Percentiles rank a stretch among this genome's conserved stretches.
Evolutionary conservation across 2,113 vertebrate species (phyloP).

Genomic region (Ciconia maguari): DNA sequence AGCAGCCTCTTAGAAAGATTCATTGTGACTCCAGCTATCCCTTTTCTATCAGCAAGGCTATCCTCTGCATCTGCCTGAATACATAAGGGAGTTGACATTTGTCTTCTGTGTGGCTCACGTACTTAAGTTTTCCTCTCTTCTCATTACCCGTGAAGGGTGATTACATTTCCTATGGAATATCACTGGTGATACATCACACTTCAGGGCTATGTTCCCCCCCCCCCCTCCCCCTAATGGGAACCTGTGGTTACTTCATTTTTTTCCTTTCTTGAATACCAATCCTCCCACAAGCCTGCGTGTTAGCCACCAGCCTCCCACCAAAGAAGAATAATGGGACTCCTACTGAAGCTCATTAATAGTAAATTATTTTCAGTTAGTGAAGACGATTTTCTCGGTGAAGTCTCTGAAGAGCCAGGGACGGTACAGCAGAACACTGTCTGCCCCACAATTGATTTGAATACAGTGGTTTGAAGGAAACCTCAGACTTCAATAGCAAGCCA

Average conservation of each 20-base stretch:
- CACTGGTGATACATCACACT: conserved; percentile 30
- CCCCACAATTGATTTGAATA: conserved; percentile 7
- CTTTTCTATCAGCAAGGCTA: background rate
- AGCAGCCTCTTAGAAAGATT: conserved; percentile 61
- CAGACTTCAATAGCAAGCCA: conserved; percentile 1
- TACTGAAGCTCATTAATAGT: conserved; percentile 21
- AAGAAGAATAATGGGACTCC: conserved; percentile 37
- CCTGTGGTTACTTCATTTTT: conserved; percentile 37
- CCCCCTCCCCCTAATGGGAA: background rate
- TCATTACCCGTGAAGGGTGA: conserved; percentile 33
- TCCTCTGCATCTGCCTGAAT: background rate
- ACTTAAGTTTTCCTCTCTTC: conserved; percentile 14
- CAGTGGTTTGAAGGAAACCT: conserved; percentile 45
- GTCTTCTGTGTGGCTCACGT: background rate
- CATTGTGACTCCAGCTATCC: conserved; percentile 19
- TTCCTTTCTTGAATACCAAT: conserved; percentile 20
- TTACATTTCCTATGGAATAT: conserved; percentile 41
- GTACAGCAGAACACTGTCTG: conserved; percentile 2
- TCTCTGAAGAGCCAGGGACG: conserved; percentile 34
- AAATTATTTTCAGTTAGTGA: conserved; percentile 36
- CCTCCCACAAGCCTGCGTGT: background rate
- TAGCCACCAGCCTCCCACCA: conserved; percentile 15
- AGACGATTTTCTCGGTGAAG: background rate
- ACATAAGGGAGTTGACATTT: background rate
- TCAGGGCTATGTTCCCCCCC: background rate